Evolutionary conservation across 2,113 vertebrate species (phyloP).

Genomic region (Mohoua ochrocephala): DNA sequence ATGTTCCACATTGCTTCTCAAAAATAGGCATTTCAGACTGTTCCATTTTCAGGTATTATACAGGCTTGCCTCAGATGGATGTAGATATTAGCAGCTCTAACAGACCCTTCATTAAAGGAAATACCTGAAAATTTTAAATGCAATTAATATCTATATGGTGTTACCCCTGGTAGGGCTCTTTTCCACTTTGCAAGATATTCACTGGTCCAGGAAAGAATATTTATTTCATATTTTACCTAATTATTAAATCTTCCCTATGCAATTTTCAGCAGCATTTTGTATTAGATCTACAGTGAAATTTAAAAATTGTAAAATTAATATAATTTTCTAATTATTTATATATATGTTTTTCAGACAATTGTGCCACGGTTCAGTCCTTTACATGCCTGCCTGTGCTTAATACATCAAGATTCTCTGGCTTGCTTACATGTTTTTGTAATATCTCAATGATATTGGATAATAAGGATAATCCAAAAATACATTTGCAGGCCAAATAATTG

Average conservation of each 20-base stretch:
- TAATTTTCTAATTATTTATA: neutral
- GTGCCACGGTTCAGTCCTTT: neutral
- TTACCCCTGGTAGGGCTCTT: neutral
- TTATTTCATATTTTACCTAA: neutral
- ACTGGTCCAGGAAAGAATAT: neutral
- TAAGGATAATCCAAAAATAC: neutral
- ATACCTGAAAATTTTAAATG: neutral
- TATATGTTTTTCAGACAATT: neutral
- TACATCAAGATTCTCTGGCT: neutral
- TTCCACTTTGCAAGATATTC: neutral
- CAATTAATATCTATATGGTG: neutral
- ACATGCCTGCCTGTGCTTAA: neutral
- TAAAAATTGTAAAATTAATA: neutral
- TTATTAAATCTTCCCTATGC: neutral
- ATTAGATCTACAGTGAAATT: neutral
- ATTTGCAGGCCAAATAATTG: neutral
- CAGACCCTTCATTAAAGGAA: neutral
- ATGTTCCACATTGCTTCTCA: neutral
- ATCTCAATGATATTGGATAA: neutral
- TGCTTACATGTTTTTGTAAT: neutral
- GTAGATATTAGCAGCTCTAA: neutral
- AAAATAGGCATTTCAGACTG: neutral
- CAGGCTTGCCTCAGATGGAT: neutral
- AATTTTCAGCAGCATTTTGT: neutral
- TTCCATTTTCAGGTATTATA: neutral